These are phyloP conservation scores for Octodon degus DNA, from an alignment of 2,113 vertebrate genomes.

Conservation along the genomic window DNA sequence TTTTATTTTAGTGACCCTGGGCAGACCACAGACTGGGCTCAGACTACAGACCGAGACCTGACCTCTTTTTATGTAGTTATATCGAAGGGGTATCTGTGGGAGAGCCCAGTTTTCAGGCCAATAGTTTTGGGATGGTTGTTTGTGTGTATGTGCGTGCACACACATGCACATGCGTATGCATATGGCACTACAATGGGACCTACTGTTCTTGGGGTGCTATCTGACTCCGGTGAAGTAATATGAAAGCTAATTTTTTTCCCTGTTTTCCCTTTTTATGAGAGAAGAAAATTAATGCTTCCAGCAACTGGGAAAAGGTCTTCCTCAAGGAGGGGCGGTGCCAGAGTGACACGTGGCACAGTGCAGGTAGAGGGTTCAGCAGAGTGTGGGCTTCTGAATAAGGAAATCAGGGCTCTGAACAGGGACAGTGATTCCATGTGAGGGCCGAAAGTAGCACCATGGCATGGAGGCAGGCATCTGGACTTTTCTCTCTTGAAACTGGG, in stretches of 20 bases:
- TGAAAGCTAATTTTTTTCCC: background rate
- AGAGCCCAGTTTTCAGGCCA: conserved; percentile 61
- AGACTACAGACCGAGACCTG: conserved; percentile 67
- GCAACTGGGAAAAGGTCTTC: background rate
- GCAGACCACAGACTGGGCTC: conserved; percentile 72
- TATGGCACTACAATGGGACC: background rate
- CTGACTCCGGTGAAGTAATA: background rate
- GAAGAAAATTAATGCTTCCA: background rate
- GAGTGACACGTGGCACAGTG: background rate
- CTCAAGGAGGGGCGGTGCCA: background rate
- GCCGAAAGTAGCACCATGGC: background rate
- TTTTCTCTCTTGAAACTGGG: background rate
- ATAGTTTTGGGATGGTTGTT: conserved; percentile 24
- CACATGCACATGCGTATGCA: too few relatives aligned
- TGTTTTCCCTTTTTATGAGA: background rate
- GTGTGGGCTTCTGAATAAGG: background rate
- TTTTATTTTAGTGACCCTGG: conserved; percentile 77
- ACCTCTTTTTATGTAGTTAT: conserved; percentile 75
- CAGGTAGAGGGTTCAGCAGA: background rate
- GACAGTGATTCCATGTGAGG: fast-evolving
- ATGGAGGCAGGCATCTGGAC: background rate
- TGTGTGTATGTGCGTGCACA: too few relatives aligned
- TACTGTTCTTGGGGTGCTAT: background rate
- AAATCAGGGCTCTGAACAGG: background rate
- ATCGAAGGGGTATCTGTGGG: conserved; percentile 38